Evolutionary conservation across 2,888 invertebrate species (phyloP).

Genomic region (Drosophila lutescens): DNA sequence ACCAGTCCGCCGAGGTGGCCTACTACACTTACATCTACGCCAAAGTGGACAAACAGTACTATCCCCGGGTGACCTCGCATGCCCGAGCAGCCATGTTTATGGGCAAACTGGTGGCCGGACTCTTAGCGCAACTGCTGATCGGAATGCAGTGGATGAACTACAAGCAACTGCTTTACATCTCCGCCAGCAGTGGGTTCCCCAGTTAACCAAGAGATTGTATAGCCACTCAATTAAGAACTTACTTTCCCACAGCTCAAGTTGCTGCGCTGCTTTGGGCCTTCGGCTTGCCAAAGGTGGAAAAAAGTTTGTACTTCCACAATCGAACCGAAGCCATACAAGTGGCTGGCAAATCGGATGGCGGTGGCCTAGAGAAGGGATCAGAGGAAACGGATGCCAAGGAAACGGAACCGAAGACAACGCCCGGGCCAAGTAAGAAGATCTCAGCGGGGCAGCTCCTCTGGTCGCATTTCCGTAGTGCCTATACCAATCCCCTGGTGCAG

Average conservation of each 20-base stretch:
- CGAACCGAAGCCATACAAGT: slow-evolving; percentile 35
- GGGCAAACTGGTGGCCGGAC: slow-evolving; percentile 88
- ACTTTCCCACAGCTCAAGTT: slow-evolving; percentile 85
- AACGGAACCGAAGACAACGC: not conserved
- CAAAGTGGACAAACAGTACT: slow-evolving; percentile 89
- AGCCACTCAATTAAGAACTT: not conserved
- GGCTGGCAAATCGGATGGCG: not conserved
- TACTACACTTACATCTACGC: slow-evolving; percentile 97
- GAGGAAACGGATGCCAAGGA: not conserved
- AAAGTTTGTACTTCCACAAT: slow-evolving; percentile 88
- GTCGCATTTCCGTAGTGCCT: slow-evolving; percentile 87
- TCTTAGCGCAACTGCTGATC: slow-evolving; percentile 88
- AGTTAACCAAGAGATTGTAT: not conserved
- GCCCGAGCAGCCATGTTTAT: slow-evolving; percentile 89
- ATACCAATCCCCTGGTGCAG: slow-evolving; percentile 86
- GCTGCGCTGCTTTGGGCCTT: slow-evolving; percentile 87
- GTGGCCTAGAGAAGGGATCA: slow-evolving; percentile 2
- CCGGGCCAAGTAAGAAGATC: not conserved
- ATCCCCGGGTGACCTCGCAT: slow-evolving; percentile 90
- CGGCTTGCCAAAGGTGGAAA: slow-evolving; percentile 87
- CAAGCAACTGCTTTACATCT: slow-evolving; percentile 88
- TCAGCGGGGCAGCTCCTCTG: slow-evolving; percentile 84
- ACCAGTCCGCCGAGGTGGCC: slow-evolving; percentile 95
- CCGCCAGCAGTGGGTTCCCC: slow-evolving; percentile 85
- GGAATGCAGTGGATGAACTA: slow-evolving; percentile 87